Conservation (phyloP, 2,888 invertebrate species). For the Hipparchia semele region DNA sequence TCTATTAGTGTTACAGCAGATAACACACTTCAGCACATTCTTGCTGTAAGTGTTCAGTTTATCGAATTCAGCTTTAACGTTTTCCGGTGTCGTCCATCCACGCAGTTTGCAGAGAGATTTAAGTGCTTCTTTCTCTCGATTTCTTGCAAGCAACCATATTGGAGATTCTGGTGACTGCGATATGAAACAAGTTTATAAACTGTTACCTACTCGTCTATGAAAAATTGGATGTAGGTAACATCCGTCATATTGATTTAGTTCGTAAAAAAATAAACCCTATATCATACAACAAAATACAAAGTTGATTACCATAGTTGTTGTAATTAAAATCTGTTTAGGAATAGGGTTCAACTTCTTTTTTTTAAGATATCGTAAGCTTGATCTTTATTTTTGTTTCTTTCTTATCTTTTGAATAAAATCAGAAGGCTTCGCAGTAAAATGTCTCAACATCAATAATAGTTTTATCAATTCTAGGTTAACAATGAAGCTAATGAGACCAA, state of each 20-base stretch:
- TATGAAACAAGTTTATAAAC: neutral
- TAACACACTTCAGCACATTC: conserved; percentile 61
- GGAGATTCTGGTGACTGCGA: conserved; percentile 82
- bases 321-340: too few species aligned
- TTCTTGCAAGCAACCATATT: conserved; percentile 79
- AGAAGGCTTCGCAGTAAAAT: neutral
- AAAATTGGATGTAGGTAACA: too few species aligned
- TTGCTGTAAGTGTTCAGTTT: conserved; percentile 67
- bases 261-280: too few species aligned
- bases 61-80: conserved; percentile 74
- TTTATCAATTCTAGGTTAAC: neutral
- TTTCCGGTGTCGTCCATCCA: conserved; percentile 77
- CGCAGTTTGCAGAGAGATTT: conserved; percentile 80
- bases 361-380: too few species aligned
- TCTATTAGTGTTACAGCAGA: conserved; percentile 58
- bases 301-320: too few species aligned
- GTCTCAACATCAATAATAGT: neutral
- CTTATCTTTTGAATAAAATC: neutral
- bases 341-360: too few species aligned
- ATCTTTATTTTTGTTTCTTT: neutral
- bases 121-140: conserved; percentile 75
- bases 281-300: too few species aligned
- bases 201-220: too few species aligned
- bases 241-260: too few species aligned
- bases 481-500: neutral